Conservation (phyloP, 2,888 invertebrate species). For the Oligia latruncula region DNA sequence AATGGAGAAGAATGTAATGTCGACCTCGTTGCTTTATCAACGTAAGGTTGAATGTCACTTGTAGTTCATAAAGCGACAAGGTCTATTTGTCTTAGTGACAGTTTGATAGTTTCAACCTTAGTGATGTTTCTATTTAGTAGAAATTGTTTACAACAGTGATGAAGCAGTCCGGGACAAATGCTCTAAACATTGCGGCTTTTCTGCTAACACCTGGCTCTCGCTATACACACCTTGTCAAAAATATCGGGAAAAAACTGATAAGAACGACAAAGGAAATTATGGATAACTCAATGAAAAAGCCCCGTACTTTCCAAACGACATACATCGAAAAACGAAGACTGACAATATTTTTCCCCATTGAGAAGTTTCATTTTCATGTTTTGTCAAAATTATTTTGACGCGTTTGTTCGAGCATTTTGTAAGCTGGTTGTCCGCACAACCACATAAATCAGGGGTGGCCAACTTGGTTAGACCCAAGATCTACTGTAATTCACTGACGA, state of each 20-base stretch:
- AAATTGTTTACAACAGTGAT: background rate
- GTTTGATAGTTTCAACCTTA: background rate
- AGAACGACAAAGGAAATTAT: background rate
- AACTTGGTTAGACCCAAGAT: too few relatives aligned
- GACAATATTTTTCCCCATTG: background rate
- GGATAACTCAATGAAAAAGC: background rate
- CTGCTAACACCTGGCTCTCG: background rate
- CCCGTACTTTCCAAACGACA: background rate
- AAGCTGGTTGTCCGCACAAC: background rate
- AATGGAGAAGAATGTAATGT: conserved; percentile 20
- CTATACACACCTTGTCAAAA: too few relatives aligned
- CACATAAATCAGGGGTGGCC: too few relatives aligned
- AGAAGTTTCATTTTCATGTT: background rate
- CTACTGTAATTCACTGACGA: too few relatives aligned
- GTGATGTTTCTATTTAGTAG: background rate
- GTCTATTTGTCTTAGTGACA: background rate
- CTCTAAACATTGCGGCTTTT: background rate
- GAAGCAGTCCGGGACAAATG: background rate
- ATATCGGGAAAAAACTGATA: background rate
- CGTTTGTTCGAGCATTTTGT: background rate
- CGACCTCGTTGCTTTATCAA: background rate
- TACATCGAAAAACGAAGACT: background rate
- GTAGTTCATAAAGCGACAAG: background rate
- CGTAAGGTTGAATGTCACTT: background rate
- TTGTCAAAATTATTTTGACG: background rate